These are phyloP conservation scores for Notothenia coriiceps DNA, from an alignment of 2,113 vertebrate species.

Conservation along the genomic window DNA sequence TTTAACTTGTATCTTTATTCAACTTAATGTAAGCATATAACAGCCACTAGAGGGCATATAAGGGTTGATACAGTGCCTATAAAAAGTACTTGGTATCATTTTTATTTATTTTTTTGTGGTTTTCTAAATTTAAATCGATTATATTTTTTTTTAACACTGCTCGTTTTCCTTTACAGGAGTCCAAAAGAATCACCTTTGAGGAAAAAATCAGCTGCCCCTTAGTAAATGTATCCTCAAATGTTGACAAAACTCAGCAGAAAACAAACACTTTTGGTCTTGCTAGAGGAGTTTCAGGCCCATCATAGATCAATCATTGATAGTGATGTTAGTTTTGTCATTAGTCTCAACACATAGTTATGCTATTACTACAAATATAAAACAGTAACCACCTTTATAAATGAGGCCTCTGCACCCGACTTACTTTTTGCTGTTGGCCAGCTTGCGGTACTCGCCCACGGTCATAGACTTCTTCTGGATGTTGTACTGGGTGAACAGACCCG, in stretches of 20 bases:
- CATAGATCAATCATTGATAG: background rate
- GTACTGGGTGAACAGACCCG: slow-evolving; percentile 97
- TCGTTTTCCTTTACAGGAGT: background rate
- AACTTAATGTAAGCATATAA: background rate
- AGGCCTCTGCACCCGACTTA: slow-evolving; percentile 66
- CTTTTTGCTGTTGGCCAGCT: slow-evolving; percentile 97
- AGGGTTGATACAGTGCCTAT: background rate
- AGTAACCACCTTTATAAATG: background rate
- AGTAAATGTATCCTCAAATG: background rate
- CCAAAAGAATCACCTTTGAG: background rate
- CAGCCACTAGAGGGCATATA: slow-evolving; percentile 17
- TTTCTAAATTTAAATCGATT: background rate
- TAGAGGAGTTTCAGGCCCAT: background rate
- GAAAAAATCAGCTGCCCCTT: background rate
- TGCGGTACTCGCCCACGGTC: slow-evolving; percentile 94
- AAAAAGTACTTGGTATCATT: background rate
- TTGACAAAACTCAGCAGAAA: background rate
- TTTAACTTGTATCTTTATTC: background rate
- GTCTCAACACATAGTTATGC: background rate
- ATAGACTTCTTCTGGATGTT: slow-evolving; percentile 99
- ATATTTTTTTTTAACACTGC: background rate
- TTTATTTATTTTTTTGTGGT: too few species aligned
- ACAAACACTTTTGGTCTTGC: background rate
- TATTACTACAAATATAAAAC: background rate
- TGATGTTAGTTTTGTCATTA: background rate